Base-by-base conservation (phyloP, 1,140 invertebrate genomes). In the Tetramorium parvispinum region DNA sequence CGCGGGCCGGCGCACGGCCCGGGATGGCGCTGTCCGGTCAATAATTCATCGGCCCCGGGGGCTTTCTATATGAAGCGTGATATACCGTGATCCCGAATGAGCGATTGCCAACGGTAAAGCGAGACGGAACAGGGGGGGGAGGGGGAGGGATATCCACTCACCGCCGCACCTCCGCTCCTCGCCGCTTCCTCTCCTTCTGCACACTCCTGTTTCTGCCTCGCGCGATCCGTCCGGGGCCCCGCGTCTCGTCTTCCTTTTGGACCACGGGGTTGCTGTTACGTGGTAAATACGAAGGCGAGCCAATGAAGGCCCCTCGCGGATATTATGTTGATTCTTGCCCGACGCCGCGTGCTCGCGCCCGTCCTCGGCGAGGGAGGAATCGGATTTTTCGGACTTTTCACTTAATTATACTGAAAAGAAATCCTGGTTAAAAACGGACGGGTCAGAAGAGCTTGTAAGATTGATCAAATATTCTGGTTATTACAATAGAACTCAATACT, bases 41-140 rank as follows among this genome's bases (percentile, higher is more conserved):
- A 94, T 94, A 94, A 92, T 94, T 94, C 91, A 89, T 91, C 93
- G 87, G 88, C 77, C 87, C 66, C 53, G 43, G 49, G 71, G 71
- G 85, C 90, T 92, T 94, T 94, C 93, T 93, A 93, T 94, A 92
- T 92, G 93, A 94, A 93, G 92, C 93, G 93, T 93, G 93, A 94
- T 94, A 94, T 94, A 94, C 93, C 93, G 92, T 93, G 93, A 94
- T 94, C 92, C 89, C 87, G 92, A 94, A 94, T 94, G 93, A 94
- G 93, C 91, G 92, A 94, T 94, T 94, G 93, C 93, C 92, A 92
- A 93, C 92, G 87, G 89, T 91, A 90, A 88, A 88, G 86, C 85
- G 86, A 85, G 88, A 90, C 78, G 90, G 85, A 79, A 57, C 73
- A 77, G 70, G 57, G 75, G 88, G 70, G 32, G 32, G 32, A 32